Evolutionary conservation across 2,113 vertebrate species (phyloP).

Genomic region (Formicarius rufipectus): DNA sequence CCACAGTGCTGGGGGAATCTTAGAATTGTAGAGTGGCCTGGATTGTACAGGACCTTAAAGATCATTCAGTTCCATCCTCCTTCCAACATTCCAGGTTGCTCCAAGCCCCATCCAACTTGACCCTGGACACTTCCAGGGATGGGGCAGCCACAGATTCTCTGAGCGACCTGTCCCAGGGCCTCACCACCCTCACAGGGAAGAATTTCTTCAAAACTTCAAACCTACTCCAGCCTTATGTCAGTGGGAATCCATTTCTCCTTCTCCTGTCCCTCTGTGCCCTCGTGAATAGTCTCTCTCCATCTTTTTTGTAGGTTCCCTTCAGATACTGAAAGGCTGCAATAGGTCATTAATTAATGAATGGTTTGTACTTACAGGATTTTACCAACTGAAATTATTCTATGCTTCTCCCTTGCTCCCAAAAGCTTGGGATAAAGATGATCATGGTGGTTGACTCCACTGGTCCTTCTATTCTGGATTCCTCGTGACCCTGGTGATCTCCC

Average conservation of each 20-base stretch:
- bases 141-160: not conserved
- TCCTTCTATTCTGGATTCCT: not conserved
- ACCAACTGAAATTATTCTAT: not conserved
- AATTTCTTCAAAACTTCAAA: not conserved
- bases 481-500: not conserved
- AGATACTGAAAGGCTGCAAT: not conserved
- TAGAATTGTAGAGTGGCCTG: not conserved
- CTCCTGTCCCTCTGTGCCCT: not conserved
- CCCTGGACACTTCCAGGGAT: not conserved
- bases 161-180: not conserved
- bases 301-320: not conserved
- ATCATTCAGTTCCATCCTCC: fast-evolving
- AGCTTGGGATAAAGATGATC: not conserved
- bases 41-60: not conserved
- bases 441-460: not conserved
- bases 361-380: not conserved
- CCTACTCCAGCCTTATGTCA: not conserved
- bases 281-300: not conserved
- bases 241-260: not conserved
- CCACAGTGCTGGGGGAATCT: not conserved
- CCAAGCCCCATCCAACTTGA: not conserved
- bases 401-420: not conserved
- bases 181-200: not conserved
- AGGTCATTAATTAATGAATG: not conserved
- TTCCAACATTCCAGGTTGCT: fast-evolving